Evolutionary conservation across 2,888 invertebrate genomes (phyloP).

Genomic region (Orgyia antiqua): DNA sequence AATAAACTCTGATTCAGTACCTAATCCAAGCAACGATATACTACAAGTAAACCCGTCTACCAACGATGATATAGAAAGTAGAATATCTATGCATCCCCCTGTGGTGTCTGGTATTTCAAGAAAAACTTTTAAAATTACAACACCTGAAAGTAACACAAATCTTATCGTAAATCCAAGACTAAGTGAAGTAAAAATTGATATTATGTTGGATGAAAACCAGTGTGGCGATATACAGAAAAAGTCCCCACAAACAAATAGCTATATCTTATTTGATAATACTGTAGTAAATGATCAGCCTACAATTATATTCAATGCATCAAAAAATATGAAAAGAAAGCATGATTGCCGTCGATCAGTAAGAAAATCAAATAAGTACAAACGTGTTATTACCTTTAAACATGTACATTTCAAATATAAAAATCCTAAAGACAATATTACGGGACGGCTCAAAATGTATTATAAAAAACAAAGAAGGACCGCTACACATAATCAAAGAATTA

Average conservation of each 20-base stretch:
- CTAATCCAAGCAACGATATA: conserved; percentile 36
- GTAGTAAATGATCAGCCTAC: conserved; percentile 16
- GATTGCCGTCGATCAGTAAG: conserved; percentile 8
- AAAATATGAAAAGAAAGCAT: conserved; percentile 14
- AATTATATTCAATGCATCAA: conserved; percentile 27
- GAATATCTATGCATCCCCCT: conserved; percentile 16
- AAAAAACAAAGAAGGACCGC: conserved; percentile 25
- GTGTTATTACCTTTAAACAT: conserved; percentile 25
- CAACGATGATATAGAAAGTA: conserved; percentile 17
- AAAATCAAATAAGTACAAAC: conserved; percentile 27
- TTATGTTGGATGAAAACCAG: conserved; percentile 16
- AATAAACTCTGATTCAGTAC: conserved; percentile 32
- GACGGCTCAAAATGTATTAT: conserved; percentile 28
- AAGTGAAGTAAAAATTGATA: conserved; percentile 19
- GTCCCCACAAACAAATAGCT: conserved; percentile 11
- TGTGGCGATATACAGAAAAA: conserved; percentile 15
- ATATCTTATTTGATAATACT: conserved; percentile 12
- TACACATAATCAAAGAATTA: conserved; percentile 20
- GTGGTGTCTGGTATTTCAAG: conserved; percentile 16
- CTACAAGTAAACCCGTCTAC: conserved; percentile 25
- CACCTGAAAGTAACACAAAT: conserved; percentile 15
- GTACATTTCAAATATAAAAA: conserved; percentile 37
- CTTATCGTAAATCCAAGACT: conserved; percentile 7
- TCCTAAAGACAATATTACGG: conserved; percentile 16
- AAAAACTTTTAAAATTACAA: conserved; percentile 23